Evolutionary conservation across 2,113 vertebrate species (phyloP).

Genomic region (Proteles cristata): DNA sequence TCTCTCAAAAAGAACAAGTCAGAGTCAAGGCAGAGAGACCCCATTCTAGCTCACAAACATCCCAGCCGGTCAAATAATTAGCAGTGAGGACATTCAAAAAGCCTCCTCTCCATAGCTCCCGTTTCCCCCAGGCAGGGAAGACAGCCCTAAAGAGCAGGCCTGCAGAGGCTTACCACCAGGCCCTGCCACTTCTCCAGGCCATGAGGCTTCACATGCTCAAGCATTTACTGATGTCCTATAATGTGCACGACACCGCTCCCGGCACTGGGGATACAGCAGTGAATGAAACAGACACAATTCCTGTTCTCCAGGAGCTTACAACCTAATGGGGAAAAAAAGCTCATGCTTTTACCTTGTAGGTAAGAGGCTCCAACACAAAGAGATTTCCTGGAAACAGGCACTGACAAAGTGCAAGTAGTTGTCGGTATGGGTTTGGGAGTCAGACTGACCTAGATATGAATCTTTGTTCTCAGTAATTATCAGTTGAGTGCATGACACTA

Average conservation of each 20-base stretch:
- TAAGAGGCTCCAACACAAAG: neutral
- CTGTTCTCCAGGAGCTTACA: neutral
- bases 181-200: neutral
- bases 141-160: neutral
- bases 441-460: neutral
- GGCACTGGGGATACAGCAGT: neutral
- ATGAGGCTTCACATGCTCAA: neutral
- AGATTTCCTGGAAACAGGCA: neutral
- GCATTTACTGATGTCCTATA: neutral
- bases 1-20: neutral
- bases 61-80: neutral
- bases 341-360: neutral
- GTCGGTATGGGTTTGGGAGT: neutral
- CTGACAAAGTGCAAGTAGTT: neutral
- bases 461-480: conserved; percentile 29
- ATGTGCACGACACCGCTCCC: neutral
- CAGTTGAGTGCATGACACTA: neutral
- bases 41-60: neutral
- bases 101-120: neutral
- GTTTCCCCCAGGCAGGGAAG: neutral
- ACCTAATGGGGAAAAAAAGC: neutral
- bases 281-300: neutral
- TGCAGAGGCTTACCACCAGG: neutral
- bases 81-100: neutral
- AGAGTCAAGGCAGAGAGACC: neutral